Base-by-base conservation (phyloP, 2,888 invertebrate genomes). In the Hemaris fuciformis region DNA sequence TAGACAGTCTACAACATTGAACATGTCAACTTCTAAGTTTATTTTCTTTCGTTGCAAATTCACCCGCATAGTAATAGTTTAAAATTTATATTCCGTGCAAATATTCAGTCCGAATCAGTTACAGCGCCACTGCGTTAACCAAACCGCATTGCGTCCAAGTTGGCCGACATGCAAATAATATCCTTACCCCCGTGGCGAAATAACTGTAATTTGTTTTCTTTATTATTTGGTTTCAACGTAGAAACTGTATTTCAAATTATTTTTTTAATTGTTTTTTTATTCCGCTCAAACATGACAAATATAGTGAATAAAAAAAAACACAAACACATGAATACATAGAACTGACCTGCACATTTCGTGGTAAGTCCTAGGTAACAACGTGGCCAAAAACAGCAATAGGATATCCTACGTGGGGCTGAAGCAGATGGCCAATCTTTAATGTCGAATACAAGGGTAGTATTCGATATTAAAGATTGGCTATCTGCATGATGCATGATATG, bases 91-190 rank as follows among this genome's bases (percentile, higher is more conserved):
- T 45, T 56, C 42, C 62, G 38, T 62, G 59, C 18, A 41, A 59
- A 59, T 45, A 31, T 43, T 57, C 31, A 42, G 34, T 56, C n/a
- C 27, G n/a, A 31, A 61, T 15, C 25, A 20, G 18, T n/a, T 18
- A 43, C 31, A 42, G 59, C 18, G 27, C 27, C 42, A 60, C 10
- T 62, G 62, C 59, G 62, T 45, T 60, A 59, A 60, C 10, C 18
- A 5, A 46, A 48, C 46, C 27, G 59, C 59, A 48, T 59, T 59
- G 59, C 46, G 46, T 23, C 34, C 59, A 38, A 38, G n/a, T 38
- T 59, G 34, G 34, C 46, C 23, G 31, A 46, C 59, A 48, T 23
- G 38, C 59, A 59, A 46, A 46, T 45, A 34, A 31, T 8, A 8
- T 22, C 15, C 45, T 34, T 23, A 13, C 46, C n/a, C 31, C 59